phyloP scores from a whole-genome alignment of 2,888 invertebrate genomes.

The Mythimna vitellina region DNA sequence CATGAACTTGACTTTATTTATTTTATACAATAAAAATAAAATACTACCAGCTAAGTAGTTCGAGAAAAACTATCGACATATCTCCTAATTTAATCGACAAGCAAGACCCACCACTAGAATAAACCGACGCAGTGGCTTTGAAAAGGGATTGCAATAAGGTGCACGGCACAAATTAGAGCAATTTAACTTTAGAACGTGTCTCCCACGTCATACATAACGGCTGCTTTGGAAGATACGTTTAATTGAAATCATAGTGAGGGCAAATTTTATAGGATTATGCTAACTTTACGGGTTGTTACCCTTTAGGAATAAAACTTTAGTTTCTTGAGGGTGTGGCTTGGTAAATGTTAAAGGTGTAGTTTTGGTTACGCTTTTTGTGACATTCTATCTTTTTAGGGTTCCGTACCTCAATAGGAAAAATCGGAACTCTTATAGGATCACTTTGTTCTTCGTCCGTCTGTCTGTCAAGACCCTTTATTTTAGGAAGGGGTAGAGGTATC shows the following conservation, averaged over 20 bases:
- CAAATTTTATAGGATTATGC: conserved; percentile 48
- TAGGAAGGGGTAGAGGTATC: too few relatives aligned
- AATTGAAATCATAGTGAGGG: conserved; percentile 67
- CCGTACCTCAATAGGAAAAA: too few relatives aligned
- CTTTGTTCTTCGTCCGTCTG: too few relatives aligned
- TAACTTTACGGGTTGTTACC: conserved; percentile 48
- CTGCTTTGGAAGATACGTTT: conserved; percentile 65
- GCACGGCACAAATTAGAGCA: conserved; percentile 85
- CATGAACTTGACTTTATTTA: not conserved
- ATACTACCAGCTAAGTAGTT: too few relatives aligned
- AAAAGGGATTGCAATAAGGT: conserved; percentile 84
- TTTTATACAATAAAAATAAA: not conserved
- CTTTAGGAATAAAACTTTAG: conserved; percentile 33
- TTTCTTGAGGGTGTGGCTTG: conserved; percentile 11
- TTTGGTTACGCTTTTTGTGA: not conserved
- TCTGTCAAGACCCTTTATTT: too few relatives aligned
- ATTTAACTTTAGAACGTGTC: conserved; percentile 87
- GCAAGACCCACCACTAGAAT: conserved; percentile 68
- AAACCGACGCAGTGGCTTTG: conserved; percentile 81
- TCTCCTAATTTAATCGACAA: conserved; percentile 30
- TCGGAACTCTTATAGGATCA: too few relatives aligned
- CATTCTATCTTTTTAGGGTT: too few relatives aligned
- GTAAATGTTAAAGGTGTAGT: not conserved
- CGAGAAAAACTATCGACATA: conserved; percentile 24
- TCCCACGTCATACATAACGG: conserved; percentile 69